Base-by-base conservation (phyloP, 2,113 vertebrate genomes). In the Tyto alba region DNA sequence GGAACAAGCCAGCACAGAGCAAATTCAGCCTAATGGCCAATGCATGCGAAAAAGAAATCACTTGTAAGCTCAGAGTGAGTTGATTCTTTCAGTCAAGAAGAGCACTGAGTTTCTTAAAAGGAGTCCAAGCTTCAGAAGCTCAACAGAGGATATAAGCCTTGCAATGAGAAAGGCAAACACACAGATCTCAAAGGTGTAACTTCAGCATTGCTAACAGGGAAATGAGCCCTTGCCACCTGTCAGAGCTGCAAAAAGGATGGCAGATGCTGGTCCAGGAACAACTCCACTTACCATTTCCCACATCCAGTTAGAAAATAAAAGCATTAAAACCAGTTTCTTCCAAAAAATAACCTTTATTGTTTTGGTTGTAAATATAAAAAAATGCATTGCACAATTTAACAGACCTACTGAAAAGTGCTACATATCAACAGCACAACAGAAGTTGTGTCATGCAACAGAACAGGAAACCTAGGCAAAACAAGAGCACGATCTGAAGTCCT, bases 331-430 rank as follows among this genome's bases (percentile, higher is more conserved):
- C 85, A 69, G 27, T 43, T 96, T 93, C 95, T 97, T 97, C 93
- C 83, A 97, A 98, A 98, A 98, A 98, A 98, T 98, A 98, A 92
- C 91, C 85, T 97, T 97, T 98, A 98, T 98, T 98, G 97, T 98
- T 97, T 97, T 87, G 73, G 95, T 97, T 97, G 97, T 96, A 98
- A 97, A 97, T 97, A 97, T 97, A 97, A 97, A 98, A 97, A 93
- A 97, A 97, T 95, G 98, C 98, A 97, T 95, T 98, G 97, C 97
- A 98, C 97, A 97, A 97, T 97, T 97, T 91, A 94, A 95, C 90
- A 97, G 95, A 98, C 89, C 97, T 97, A 98, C 96, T 94, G 96
- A 62, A 92, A 95, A 90, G 53, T 88, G 96, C 94, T 93, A 96
- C 73, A 91, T 69, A n/a, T 85, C 75, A 74, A 96, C 55, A 88